Percentiles rank a stretch among this genome's conserved stretches.
These are phyloP conservation scores for Spinus pinus DNA, from an alignment of 2,797 vertebrate genomes.

Conservation along the genomic window DNA sequence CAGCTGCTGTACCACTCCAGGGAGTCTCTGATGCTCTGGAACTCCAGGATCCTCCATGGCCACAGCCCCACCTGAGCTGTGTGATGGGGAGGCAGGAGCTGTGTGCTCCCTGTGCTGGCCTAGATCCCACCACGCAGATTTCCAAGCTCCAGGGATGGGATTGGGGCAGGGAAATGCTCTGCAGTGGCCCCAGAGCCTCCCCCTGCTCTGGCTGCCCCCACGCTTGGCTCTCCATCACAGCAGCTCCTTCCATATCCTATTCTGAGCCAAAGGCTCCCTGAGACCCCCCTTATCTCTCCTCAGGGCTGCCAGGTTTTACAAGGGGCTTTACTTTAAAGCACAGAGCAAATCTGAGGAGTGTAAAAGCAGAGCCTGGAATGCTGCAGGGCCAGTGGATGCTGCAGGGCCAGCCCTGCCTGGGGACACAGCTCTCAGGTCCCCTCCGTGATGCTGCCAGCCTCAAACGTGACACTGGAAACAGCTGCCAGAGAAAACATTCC, in stretches of 20 bases:
- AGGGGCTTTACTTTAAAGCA: background rate
- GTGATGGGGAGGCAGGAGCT: background rate
- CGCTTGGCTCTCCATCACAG: background rate
- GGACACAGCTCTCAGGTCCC: background rate
- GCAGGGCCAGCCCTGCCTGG: background rate
- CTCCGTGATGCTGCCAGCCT: rapidly evolving
- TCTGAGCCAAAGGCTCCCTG: background rate
- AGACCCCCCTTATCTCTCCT: background rate
- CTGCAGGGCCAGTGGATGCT: background rate
- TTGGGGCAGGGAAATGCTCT: background rate
- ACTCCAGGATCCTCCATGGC: rapidly evolving
- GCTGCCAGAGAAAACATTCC: background rate
- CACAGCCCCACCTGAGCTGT: background rate
- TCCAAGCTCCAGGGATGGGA: background rate
- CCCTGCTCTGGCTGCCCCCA: rapidly evolving
- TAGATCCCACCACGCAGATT: background rate
- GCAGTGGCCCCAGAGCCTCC: background rate
- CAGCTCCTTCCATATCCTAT: background rate
- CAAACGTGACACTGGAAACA: background rate
- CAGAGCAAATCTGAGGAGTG: background rate
- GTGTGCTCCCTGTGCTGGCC: background rate
- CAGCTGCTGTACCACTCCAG: background rate
- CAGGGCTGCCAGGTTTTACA: background rate
- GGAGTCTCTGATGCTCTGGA: background rate
- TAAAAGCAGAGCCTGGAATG: rapidly evolving